Conservation (phyloP, 2,888 invertebrate species). For the Yponomeuta malinellus region DNA sequence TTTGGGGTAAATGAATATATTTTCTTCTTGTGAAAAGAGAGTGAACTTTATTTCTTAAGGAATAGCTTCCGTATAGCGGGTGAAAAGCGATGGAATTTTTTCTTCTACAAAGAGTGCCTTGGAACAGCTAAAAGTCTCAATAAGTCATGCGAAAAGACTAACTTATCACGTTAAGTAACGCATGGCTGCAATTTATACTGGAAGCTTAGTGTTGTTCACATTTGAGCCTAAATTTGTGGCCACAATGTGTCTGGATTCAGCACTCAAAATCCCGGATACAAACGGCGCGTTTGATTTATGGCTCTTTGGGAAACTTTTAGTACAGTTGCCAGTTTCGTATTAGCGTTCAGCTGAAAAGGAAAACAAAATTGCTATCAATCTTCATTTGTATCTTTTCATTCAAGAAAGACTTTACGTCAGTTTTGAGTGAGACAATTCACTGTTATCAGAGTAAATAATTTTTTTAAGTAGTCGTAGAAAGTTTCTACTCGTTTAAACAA, state of each 20-base stretch:
- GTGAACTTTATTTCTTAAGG: no score
- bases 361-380: not conserved
- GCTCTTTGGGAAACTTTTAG: not conserved
- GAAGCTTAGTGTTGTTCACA: not conserved
- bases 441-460: no score
- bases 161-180: not conserved
- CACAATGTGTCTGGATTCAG: conserved; percentile 9
- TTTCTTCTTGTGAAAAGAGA: no score
- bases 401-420: not conserved
- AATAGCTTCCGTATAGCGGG: no score
- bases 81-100: no score
- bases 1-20: no score
- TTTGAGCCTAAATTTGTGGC: conserved; percentile 9
- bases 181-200: conserved; percentile 4
- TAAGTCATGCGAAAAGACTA: not conserved
- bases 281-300: conserved; percentile 5
- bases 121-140: not conserved
- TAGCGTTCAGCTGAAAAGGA: not conserved
- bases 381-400: not conserved
- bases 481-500: no score
- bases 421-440: not conserved
- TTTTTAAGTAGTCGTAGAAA: no score
- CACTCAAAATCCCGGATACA: not conserved
- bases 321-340: not conserved
- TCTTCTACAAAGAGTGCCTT: not conserved